Percentiles rank a stretch among this genome's conserved stretches.
Evolutionary conservation across 2,113 vertebrate genomes (phyloP).

Genomic region (Copsychus sechellarum): DNA sequence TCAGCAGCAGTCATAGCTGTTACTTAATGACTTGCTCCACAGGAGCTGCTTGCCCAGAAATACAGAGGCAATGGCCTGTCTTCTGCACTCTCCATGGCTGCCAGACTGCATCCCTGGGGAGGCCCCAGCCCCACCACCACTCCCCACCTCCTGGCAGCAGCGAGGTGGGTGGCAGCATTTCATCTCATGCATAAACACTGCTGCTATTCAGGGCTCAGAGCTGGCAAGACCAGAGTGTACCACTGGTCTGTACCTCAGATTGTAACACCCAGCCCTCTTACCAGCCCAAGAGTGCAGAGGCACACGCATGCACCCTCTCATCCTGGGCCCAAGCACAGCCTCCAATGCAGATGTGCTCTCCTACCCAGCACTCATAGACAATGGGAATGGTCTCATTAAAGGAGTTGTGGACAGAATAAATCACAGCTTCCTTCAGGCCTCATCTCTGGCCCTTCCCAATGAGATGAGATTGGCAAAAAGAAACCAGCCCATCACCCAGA

Average conservation of each 20-base stretch:
- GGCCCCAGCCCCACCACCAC: background rate
- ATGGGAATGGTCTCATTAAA: background rate
- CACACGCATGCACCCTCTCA: background rate
- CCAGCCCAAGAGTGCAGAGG: background rate
- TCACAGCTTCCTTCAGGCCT: background rate
- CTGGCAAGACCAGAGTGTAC: accelerated
- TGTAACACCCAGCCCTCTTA: accelerated
- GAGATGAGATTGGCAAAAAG: background rate
- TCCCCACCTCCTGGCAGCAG: background rate
- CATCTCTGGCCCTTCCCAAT: background rate
- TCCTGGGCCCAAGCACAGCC: background rate
- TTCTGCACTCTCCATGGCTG: background rate
- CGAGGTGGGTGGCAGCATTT: background rate
- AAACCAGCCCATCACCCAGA: background rate
- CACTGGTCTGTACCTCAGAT: background rate
- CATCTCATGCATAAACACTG: background rate
- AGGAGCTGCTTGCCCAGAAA: conserved; percentile 22
- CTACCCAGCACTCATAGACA: background rate
- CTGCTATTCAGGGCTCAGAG: background rate
- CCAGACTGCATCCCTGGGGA: background rate
- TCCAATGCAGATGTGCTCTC: background rate
- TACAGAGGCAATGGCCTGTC: background rate
- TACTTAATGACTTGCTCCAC: background rate
- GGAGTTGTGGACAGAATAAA: conserved; percentile 27
- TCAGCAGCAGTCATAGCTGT: background rate